Evolutionary conservation across 2,113 vertebrate species (phyloP).

Genomic region (Urocolius indicus): DNA sequence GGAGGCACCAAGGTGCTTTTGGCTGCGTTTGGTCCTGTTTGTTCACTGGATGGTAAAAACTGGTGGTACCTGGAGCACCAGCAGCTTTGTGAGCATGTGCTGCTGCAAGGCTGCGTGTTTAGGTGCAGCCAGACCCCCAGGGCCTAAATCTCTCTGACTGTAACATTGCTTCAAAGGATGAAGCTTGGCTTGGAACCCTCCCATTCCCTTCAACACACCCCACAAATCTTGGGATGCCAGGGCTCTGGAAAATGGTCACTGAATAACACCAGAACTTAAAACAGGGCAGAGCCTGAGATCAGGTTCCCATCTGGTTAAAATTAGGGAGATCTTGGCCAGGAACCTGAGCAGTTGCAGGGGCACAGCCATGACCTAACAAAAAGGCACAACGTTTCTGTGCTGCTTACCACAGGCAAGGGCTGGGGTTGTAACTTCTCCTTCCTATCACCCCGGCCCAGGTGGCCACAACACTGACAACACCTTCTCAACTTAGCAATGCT

Average conservation of each 20-base stretch:
- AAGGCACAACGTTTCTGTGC: not conserved
- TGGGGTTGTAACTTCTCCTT: not conserved
- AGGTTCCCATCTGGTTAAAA: not conserved
- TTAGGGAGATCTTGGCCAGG: not conserved
- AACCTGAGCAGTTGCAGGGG: not conserved
- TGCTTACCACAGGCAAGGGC: not conserved
- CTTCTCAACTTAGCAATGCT: not conserved
- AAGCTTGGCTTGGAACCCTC: fast-evolving
- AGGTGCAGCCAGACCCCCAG: not conserved
- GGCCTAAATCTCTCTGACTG: not conserved
- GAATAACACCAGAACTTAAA: not conserved
- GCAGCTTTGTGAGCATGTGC: not conserved
- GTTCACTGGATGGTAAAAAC: not conserved
- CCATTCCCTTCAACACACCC: not conserved
- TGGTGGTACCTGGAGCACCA: fast-evolving
- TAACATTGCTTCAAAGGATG: not conserved
- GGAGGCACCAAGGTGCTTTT: not conserved
- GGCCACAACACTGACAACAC: not conserved
- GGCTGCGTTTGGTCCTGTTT: not conserved
- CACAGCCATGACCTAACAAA: not conserved
- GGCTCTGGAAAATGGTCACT: not conserved
- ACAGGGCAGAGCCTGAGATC: not conserved
- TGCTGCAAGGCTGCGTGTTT: not conserved
- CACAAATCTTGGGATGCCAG: not conserved
- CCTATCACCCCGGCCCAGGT: not conserved